phyloP scores from a whole-genome alignment of 2,888 invertebrate species.

The Phorcus lineatus region DNA sequence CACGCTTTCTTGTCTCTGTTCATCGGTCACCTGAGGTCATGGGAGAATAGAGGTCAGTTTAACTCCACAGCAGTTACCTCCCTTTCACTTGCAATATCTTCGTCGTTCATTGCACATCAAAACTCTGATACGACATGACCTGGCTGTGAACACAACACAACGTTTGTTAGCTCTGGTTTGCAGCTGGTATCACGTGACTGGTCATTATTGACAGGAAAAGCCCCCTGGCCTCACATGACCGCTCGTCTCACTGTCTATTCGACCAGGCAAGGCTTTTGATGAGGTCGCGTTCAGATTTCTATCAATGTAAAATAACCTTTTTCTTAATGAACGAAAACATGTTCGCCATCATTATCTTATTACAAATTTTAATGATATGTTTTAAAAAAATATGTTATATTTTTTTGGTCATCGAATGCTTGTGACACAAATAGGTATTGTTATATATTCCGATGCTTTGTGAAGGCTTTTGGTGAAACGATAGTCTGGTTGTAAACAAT shows the following conservation, averaged over 20 bases:
- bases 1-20: not conserved
- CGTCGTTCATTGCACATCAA: no score
- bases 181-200: slow-evolving; percentile 22
- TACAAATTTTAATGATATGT: no score
- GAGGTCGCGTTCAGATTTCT: not conserved
- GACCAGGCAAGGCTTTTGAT: not conserved
- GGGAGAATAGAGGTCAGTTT: not conserved
- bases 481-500: no score
- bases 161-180: not conserved
- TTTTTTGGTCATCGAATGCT: no score
- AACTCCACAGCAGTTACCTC: not conserved
- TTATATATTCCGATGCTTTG: not conserved
- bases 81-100: not conserved
- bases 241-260: not conserved
- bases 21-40: slow-evolving; percentile 15
- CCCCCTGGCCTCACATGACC: slow-evolving; percentile 3
- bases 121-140: no score
- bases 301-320: not conserved
- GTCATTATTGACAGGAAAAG: slow-evolving; percentile 21
- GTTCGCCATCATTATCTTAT: no score
- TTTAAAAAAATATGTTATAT: no score
- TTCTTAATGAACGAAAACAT: not conserved
- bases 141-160: no score
- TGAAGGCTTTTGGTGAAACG: no score
- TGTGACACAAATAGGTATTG: no score